Percentiles rank a stretch among this genome's conserved stretches.
Evolutionary conservation across 2,888 invertebrate genomes (phyloP).

Genomic region (Nymphalis c-album): DNA sequence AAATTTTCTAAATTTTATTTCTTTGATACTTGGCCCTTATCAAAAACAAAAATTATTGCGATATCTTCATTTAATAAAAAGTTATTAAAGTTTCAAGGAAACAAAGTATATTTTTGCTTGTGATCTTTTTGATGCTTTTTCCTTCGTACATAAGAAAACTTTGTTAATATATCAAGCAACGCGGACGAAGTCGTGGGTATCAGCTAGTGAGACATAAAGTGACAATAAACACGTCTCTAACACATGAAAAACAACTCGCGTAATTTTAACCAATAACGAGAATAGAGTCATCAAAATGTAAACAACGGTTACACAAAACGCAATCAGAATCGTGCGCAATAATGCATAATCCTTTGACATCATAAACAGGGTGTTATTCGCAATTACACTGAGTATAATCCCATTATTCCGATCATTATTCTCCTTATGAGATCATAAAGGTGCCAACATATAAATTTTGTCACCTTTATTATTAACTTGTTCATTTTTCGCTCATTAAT

Average conservation of each 20-base stretch:
- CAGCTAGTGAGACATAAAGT: too few species aligned
- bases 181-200: too few species aligned
- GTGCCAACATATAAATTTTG: constrained; percentile 38
- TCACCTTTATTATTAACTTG: constrained; percentile 16
- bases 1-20: too few species aligned
- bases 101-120: too few species aligned
- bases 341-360: constrained; percentile 39
- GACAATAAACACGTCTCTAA: neutral
- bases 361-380: constrained; percentile 47
- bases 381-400: constrained; percentile 34
- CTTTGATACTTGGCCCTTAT: too few species aligned
- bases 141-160: too few species aligned
- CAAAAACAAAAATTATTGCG: too few species aligned
- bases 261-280: neutral
- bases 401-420: constrained; percentile 45
- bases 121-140: too few species aligned
- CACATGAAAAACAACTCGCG: neutral
- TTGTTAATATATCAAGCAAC: too few species aligned
- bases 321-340: constrained; percentile 27
- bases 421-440: constrained; percentile 53
- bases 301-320: constrained; percentile 5
- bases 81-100: too few species aligned
- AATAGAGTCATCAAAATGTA: constrained; percentile 3
- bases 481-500: constrained; percentile 3
- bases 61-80: too few species aligned